Conservation (phyloP, 2,888 invertebrate genomes). For the Tenthredo amoena region DNA sequence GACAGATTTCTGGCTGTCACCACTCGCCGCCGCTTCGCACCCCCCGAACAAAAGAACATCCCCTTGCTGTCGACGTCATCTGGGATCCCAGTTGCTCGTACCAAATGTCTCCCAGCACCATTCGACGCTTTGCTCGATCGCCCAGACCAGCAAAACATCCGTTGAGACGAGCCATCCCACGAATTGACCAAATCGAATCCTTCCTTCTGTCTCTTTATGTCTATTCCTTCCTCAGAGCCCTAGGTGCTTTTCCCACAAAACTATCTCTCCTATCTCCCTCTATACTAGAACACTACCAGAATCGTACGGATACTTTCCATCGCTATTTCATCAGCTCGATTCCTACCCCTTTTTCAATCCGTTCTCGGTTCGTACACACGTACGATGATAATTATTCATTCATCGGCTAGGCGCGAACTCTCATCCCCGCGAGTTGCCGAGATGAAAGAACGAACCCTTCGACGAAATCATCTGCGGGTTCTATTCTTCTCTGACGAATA, state of each 20-base stretch:
- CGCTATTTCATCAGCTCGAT: not conserved
- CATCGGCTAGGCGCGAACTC: too few species aligned
- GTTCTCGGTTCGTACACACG: not conserved
- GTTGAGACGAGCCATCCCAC: slow-evolving; percentile 15
- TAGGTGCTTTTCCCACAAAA: slow-evolving; percentile 11
- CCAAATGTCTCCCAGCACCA: slow-evolving; percentile 22
- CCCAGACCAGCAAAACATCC: slow-evolving; percentile 45
- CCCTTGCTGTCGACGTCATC: slow-evolving; percentile 25
- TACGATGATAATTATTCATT: not conserved
- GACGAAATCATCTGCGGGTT: not conserved
- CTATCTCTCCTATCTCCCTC: not conserved
- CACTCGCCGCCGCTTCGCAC: slow-evolving; percentile 34
- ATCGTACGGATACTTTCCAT: not conserved
- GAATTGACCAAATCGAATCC: slow-evolving; percentile 46
- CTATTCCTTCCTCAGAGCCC: not conserved
- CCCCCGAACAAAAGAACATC: slow-evolving; percentile 44
- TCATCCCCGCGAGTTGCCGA: not conserved
- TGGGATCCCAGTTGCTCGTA: not conserved
- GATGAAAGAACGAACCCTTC: not conserved
- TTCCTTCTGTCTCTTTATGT: slow-evolving; percentile 33
- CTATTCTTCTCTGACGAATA: not conserved
- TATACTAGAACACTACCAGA: slow-evolving; percentile 2
- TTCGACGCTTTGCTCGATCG: slow-evolving; percentile 46
- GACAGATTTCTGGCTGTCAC: slow-evolving; percentile 48
- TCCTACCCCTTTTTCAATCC: not conserved